A percentile compares a stretch with the other conserved stretches of the same genome.
phyloP scores from a whole-genome alignment of 2,113 vertebrate species.

The Riparia riparia region DNA sequence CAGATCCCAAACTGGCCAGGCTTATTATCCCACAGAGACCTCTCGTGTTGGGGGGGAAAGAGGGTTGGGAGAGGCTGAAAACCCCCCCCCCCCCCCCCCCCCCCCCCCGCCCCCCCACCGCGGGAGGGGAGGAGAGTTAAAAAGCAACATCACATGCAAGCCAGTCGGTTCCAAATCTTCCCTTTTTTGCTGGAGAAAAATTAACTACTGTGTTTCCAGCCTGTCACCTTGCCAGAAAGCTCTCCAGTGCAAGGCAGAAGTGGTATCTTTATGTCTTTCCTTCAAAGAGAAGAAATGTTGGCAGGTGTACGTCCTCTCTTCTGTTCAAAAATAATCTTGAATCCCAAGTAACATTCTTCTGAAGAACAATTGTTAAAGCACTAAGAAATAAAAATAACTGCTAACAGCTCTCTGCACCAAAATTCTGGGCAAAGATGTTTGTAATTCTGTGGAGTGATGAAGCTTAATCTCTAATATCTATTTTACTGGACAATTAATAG shows the following conservation, averaged over 20 bases:
- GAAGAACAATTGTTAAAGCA: not conserved
- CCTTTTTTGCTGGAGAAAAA: not conserved
- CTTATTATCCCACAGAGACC: slow-evolving; percentile 28
- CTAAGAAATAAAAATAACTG: not conserved
- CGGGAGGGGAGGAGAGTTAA: fast-evolving
- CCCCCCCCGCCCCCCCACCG: too few relatives aligned
- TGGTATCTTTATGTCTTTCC: not conserved
- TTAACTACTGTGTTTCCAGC: not conserved
- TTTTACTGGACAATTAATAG: not conserved
- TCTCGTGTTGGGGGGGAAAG: not conserved
- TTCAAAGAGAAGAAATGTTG: not conserved
- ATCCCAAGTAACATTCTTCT: not conserved
- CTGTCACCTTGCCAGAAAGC: not conserved
- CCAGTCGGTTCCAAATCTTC: not conserved
- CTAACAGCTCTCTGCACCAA: not conserved
- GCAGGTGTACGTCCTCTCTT: not conserved
- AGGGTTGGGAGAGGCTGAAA: not conserved
- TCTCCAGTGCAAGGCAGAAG: not conserved
- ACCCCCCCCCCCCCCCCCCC: too few relatives aligned
- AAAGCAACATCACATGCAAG: not conserved
- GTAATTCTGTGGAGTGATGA: not conserved
- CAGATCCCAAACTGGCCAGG: slow-evolving; percentile 43
- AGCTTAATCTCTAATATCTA: not conserved
- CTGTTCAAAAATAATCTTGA: not conserved
- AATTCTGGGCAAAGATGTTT: not conserved